phyloP scores from a whole-genome alignment of 2,113 vertebrate genomes.

The Nothoprocta pentlandii region DNA sequence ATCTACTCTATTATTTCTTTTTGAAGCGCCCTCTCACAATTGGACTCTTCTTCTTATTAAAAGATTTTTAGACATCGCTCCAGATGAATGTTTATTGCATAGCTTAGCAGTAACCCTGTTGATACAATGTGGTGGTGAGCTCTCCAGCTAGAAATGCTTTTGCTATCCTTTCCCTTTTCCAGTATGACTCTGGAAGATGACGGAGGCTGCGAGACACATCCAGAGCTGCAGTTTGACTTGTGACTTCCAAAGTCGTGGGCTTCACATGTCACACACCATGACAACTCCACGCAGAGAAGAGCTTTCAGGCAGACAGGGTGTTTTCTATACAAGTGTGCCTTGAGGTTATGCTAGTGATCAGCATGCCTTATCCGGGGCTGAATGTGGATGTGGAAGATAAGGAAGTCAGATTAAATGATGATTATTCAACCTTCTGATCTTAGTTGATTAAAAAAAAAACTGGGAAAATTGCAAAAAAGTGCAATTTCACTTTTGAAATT shows the following conservation, averaged over 20 bases:
- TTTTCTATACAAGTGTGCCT: background rate
- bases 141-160: background rate
- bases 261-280: background rate
- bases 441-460: background rate
- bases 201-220: background rate
- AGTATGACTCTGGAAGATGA: background rate
- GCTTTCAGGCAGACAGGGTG: background rate
- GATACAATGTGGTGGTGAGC: background rate
- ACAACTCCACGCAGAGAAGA: background rate
- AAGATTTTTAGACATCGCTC: background rate
- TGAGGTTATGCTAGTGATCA: background rate
- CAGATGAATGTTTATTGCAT: background rate
- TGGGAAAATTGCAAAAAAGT: background rate
- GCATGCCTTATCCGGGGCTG: background rate
- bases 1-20: constrained; percentile 1
- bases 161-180: background rate
- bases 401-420: background rate
- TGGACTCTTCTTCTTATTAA: background rate
- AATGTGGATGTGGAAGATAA: background rate
- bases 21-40: constrained; percentile 19
- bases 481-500: background rate
- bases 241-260: background rate
- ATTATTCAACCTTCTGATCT: background rate
- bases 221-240: background rate
- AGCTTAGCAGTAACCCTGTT: background rate